Base-by-base conservation (phyloP, 2,888 invertebrate genomes). In the Clunio marinus region DNA sequence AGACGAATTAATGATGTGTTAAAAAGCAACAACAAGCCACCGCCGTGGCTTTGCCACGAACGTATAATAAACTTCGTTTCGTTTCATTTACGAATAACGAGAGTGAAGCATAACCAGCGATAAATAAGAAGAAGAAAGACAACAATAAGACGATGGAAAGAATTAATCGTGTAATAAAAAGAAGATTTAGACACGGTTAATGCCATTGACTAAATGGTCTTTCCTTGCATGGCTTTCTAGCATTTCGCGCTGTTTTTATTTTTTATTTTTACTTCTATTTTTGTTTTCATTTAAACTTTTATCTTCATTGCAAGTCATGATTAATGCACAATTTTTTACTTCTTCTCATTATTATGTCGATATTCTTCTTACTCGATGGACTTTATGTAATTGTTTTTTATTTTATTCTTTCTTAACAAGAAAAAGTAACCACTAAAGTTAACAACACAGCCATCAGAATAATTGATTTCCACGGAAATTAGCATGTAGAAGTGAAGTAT, bases 1-100 rank as follows among this genome's bases (percentile, higher is more conserved):
- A 62, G 66, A 66, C 66, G 66, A 68, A 68, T 68, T 68, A 68
- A 68, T 68, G 68, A 68, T 68, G 68, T 68, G 68, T 68, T 68
- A 68, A 68, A 68, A 68, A 68, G 68, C 68, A 68, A 68, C 68
- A 68, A 68, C 68, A 68, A 66, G 55, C 55, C 66, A 66, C 46
- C 51, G 22, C 51, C 51, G 51, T 51, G 51, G 51, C 51, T n/a
- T 15, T 45, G 45, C 45, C 51, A 62, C 66, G 66, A 46, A 62
- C 27, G 28, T 28, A 32, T 66, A 51, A 51, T 51, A 28, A n/a
- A 35, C 25, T 17, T 25, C 35, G 28, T 10, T 17, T 25, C 24
- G 27, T 10, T 15, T 27, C 13, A 51, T 46, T 37, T 17, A 45
- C 46, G 66, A 66, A 63, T 28, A n/a, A 24, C 1, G 28, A 46